A percentile compares a stretch with the other conserved stretches of the same genome.
Evolutionary conservation across 2,113 vertebrate species (phyloP).

Genomic region (Thalassoma bifasciatum): DNA sequence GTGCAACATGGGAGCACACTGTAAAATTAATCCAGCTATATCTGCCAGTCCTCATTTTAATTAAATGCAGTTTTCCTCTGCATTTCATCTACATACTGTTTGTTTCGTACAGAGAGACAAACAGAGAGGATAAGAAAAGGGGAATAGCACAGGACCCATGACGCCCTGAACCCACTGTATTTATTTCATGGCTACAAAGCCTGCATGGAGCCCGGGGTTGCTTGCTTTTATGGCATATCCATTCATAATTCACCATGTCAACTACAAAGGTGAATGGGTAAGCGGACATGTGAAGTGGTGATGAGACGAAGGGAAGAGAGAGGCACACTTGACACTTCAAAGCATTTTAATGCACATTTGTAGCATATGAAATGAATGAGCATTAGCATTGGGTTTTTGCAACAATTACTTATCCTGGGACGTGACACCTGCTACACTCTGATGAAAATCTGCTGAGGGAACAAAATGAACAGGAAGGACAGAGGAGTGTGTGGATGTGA

Average conservation of each 20-base stretch:
- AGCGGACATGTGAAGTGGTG: conserved; percentile 28
- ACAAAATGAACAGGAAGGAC: background rate
- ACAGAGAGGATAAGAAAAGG: background rate
- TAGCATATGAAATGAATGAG: conserved; percentile 40
- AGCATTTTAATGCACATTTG: conserved; percentile 61
- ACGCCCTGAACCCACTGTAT: conserved; percentile 1
- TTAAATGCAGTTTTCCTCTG: conserved; percentile 1
- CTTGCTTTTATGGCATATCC: conserved; percentile 45
- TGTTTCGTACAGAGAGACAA: conserved; percentile 8
- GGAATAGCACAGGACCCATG: background rate
- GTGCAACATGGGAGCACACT: conserved; percentile 11
- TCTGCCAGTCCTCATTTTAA: background rate
- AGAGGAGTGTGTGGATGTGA: conserved; percentile 6
- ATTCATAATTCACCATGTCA: conserved; percentile 67
- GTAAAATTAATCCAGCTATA: conserved; percentile 48
- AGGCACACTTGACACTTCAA: conserved; percentile 69
- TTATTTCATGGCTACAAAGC: conserved; percentile 36
- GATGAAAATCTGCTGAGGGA: background rate
- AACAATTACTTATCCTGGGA: conserved; percentile 43
- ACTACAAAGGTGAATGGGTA: conserved; percentile 67
- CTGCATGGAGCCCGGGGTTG: conserved; percentile 18
- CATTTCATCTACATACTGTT: background rate
- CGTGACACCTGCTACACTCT: conserved; percentile 34
- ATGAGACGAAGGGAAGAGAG: conserved; percentile 34
- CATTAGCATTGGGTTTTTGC: conserved; percentile 32